phyloP scores from a whole-genome alignment of 2,888 invertebrate species.

The Meiosimyza decipiens region DNA sequence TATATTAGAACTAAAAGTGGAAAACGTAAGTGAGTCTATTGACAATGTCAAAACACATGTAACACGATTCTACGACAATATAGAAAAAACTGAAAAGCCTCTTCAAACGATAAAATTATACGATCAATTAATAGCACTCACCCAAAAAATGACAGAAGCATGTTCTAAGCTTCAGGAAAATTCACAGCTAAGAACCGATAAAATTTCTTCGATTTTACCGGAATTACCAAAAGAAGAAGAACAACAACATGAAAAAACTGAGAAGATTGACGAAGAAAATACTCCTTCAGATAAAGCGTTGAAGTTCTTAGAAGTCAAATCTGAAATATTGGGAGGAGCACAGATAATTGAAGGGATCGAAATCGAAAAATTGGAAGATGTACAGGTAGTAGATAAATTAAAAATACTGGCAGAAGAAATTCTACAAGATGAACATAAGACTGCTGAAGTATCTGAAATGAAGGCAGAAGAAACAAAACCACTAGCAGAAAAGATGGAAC shows the following conservation, averaged over 20 bases:
- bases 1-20: slow-evolving; percentile 47
- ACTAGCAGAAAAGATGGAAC: slow-evolving; percentile 33
- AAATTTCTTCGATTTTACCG: no score
- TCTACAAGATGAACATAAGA: not conserved
- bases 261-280: slow-evolving; percentile 5
- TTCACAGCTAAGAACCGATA: not conserved
- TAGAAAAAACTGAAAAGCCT: slow-evolving; percentile 47
- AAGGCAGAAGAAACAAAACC: slow-evolving; percentile 44
- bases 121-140: slow-evolving; percentile 37
- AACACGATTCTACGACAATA: slow-evolving; percentile 47
- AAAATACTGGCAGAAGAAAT: slow-evolving; percentile 26
- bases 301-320: slow-evolving; percentile 12
- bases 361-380: slow-evolving; percentile 31
- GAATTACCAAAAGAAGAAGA: slow-evolving; percentile 8
- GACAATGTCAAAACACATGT: slow-evolving; percentile 47
- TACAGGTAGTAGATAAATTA: slow-evolving; percentile 17
- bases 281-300: not conserved
- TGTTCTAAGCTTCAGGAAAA: not conserved
- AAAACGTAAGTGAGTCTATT: slow-evolving; percentile 39
- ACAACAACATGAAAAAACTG: not conserved
- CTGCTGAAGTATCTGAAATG: slow-evolving; percentile 38
- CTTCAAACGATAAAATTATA: slow-evolving; percentile 42
- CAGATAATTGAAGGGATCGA: slow-evolving; percentile 1
- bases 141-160: slow-evolving; percentile 6
- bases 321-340: slow-evolving; percentile 5